Base-by-base conservation (phyloP, 1,140 invertebrate species). In the Caenorhabditis latens region DNA sequence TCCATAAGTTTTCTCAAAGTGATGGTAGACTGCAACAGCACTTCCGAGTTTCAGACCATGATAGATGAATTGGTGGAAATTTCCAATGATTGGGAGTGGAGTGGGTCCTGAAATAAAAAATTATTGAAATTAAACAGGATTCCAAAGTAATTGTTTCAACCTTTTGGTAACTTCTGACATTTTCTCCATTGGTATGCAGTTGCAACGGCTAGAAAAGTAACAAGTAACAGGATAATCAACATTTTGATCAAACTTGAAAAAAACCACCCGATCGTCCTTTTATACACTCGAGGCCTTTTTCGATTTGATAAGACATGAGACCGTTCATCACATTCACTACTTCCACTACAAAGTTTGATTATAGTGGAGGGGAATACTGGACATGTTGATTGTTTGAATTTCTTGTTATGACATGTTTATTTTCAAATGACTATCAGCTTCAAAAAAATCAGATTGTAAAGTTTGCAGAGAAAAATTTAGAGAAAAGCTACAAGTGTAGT, bases 1-100 rank as follows among this genome's bases (percentile, higher is more conserved):
- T 57, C 87, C 87, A 63, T 88, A 85, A 0, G 4, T 5, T 16
- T 88, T 88, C 53, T 85, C 53, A 63, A 84, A 88, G 7, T 85
- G 42, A 32, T 75, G 67, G n/a, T 75, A 48, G 11, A 84, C 50
- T 21, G 86, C 55, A 4, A 85, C 84, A 48, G 55, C 40, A 19
- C 32, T 50, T 24, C 61, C 43, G 5, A 40, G 21, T 50, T 71
- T 53, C 65, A 50, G 24, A 19, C 32, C 40, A 40, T 82, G n/a
- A 19, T 61, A 85, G n/a, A 55, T 19, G 1, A 88, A 50, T 46
- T 88, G 65, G 48, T 57, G 83, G 13, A 85, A 42, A 40, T 88
- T 88, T 21, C 87, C 87, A 11, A 85, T 55, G 4, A 88, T 19
- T 1, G 84, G 87, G 4, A 84, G 48, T 13, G 87, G 87, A 48